Evolutionary conservation across 2,113 vertebrate genomes (phyloP).

Genomic region (Mastomys natalensis): DNA sequence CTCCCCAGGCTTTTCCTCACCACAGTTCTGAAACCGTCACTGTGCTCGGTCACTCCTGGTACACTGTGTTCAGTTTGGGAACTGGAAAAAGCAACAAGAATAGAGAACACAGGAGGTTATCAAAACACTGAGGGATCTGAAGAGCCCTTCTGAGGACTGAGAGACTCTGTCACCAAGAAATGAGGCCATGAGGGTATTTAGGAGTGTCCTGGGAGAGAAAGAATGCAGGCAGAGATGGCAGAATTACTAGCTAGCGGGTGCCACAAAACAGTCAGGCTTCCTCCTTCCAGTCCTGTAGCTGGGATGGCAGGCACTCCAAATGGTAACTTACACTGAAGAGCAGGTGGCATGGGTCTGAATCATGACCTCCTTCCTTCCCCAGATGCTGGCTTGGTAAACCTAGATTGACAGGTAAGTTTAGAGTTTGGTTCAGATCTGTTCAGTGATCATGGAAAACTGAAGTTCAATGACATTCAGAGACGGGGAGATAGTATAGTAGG

Average conservation of each 20-base stretch:
- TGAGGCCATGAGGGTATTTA: background rate
- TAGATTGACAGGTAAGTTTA: background rate
- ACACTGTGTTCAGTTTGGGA: background rate
- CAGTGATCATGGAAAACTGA: background rate
- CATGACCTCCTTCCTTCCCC: background rate
- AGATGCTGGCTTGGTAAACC: background rate
- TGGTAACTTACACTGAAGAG: background rate
- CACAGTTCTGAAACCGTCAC: background rate
- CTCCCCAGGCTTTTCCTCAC: background rate
- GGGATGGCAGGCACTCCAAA: background rate
- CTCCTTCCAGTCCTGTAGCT: background rate
- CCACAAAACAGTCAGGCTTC: background rate
- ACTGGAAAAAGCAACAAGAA: background rate
- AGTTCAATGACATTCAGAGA: background rate
- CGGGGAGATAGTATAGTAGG: background rate
- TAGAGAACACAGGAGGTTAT: background rate
- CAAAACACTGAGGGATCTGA: background rate
- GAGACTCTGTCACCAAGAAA: background rate
- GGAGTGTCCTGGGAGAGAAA: background rate
- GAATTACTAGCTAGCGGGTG: accelerated
- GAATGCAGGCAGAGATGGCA: background rate
- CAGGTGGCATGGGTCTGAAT: background rate
- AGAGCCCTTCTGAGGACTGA: background rate
- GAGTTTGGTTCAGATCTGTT: background rate
- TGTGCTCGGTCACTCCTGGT: background rate